A percentile compares a stretch with the other conserved stretches of the same genome.
These are phyloP conservation scores for Sphaeramia orbicularis DNA, from an alignment of 2,797 vertebrate genomes.

Conservation along the genomic window DNA sequence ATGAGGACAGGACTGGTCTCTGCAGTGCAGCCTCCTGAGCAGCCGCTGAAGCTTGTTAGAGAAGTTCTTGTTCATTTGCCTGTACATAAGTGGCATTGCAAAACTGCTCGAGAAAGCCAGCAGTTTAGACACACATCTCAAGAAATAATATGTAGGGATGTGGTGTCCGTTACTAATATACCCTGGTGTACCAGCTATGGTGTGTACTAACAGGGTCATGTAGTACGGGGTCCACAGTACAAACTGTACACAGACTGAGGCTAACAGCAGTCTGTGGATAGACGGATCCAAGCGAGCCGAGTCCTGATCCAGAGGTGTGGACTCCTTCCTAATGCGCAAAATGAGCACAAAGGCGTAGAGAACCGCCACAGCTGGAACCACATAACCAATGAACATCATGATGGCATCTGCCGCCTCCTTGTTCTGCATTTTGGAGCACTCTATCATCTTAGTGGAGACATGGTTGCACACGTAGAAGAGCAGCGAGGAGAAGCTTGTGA, in stretches of 20 bases:
- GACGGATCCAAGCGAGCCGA: conserved; percentile 91
- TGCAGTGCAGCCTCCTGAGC: conserved; percentile 90
- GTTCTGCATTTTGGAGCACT: conserved; percentile 98
- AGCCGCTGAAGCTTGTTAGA: conserved; percentile 90
- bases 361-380: conserved; percentile 91
- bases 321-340: conserved; percentile 91
- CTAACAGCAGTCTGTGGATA: conserved; percentile 92
- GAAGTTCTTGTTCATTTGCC: conserved; percentile 94
- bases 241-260: conserved; percentile 94
- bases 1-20: conserved; percentile 86
- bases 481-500: conserved; percentile 97
- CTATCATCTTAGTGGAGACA: conserved; percentile 92
- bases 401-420: conserved; percentile 94
- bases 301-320: conserved; percentile 94
- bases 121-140: conserved; percentile 89
- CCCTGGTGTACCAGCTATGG: conserved; percentile 83
- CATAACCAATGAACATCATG: conserved; percentile 95
- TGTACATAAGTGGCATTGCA: conserved; percentile 93
- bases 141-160: conserved; percentile 85
- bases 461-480: conserved; percentile 97
- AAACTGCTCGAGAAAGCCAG: conserved; percentile 96
- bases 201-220: conserved; percentile 91
- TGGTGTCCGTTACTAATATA: conserved; percentile 72
- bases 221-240: conserved; percentile 96
- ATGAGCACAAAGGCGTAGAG: conserved; percentile 92